Evolutionary conservation across 2,797 vertebrate species (phyloP).

Genomic region (Sparidentex hasta): DNA sequence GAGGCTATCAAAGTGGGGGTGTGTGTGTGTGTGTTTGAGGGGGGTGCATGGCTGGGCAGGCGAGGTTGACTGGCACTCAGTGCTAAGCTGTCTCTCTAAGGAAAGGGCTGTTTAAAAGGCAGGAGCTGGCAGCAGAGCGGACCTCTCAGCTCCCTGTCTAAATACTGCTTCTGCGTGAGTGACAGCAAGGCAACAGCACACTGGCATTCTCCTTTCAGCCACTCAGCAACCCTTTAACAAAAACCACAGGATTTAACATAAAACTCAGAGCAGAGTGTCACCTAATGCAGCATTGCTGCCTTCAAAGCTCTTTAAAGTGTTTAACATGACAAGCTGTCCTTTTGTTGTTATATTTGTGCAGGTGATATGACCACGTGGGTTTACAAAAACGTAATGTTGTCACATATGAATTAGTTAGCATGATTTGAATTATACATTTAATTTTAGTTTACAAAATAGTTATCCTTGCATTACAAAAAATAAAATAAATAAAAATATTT

Average conservation of each 20-base stretch:
- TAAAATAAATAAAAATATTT: not conserved
- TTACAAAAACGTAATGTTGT: conserved; percentile 9
- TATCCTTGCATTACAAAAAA: not conserved
- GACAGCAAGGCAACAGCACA: conserved; percentile 80
- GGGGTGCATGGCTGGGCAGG: conserved; percentile 34
- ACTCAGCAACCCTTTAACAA: conserved; percentile 75
- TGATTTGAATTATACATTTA: conserved; percentile 33
- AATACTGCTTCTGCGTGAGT: conserved; percentile 82
- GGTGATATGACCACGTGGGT: conserved; percentile 34
- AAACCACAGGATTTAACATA: conserved; percentile 74
- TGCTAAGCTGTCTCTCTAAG: conserved; percentile 83
- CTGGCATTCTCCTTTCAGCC: conserved; percentile 76
- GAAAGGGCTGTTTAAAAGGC: conserved; percentile 83
- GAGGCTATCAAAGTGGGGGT: conserved; percentile 54
- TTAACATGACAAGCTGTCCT: conserved; percentile 71
- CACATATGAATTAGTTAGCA: conserved; percentile 42
- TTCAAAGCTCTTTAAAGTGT: conserved; percentile 62
- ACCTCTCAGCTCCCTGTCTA: conserved; percentile 84
- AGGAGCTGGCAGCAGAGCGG: conserved; percentile 79
- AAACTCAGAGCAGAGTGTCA: conserved; percentile 68
- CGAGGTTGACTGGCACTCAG: conserved; percentile 81
- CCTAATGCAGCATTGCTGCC: conserved; percentile 52
- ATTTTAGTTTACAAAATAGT: conserved; percentile 4
- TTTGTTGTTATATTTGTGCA: conserved; percentile 39
- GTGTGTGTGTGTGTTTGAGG: not conserved